A percentile compares a stretch with the other conserved stretches of the same genome.
Evolutionary conservation across 2,113 vertebrate species (phyloP).

Genomic region (Castor canadensis): DNA sequence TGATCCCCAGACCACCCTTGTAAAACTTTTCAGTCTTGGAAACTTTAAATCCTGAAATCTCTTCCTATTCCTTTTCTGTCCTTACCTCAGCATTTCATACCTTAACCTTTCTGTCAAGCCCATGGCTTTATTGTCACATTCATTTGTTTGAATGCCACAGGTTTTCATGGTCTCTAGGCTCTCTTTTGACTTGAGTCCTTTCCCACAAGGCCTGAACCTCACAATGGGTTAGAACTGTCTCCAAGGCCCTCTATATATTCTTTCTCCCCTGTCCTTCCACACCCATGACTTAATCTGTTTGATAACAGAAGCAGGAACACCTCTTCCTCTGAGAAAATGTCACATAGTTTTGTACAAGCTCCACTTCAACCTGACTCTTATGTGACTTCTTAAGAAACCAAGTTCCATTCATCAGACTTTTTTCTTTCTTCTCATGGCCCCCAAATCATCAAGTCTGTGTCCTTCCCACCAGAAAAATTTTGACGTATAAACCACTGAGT

Average conservation of each 20-base stretch:
- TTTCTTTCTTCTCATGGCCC: neutral
- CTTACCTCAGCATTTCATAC: neutral
- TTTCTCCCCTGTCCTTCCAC: neutral
- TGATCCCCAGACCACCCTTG: neutral
- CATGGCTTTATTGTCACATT: neutral
- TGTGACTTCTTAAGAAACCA: neutral
- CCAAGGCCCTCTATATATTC: neutral
- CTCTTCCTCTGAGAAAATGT: neutral
- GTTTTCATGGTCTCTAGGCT: neutral
- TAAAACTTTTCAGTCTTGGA: neutral
- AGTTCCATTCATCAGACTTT: neutral
- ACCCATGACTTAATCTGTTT: neutral
- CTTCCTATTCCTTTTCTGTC: neutral
- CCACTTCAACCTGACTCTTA: neutral
- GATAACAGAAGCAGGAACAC: neutral
- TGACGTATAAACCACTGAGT: neutral
- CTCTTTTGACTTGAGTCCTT: fast-evolving
- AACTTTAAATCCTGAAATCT: neutral
- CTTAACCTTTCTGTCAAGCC: neutral
- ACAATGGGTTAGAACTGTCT: fast-evolving
- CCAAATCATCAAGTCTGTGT: neutral
- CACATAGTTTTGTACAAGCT: fast-evolving
- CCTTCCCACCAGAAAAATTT: neutral
- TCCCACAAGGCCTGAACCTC: neutral
- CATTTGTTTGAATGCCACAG: no score